Evolutionary conservation across 1,140 invertebrate species (phyloP), one percentile per base, ranked within the genome.

Genomic region (Glossosoma conforme): DNA sequence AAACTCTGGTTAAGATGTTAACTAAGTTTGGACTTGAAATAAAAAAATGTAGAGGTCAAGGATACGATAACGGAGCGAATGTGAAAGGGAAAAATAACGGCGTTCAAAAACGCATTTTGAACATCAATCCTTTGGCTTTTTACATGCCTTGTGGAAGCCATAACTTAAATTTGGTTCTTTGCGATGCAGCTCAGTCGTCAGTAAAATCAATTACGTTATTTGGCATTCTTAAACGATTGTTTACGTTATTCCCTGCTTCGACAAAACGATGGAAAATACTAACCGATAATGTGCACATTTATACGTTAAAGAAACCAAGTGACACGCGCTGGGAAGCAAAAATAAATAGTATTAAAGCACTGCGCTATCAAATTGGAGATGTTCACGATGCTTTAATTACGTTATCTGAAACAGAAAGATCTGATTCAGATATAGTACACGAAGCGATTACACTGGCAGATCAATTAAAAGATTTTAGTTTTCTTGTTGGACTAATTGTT

Each of bases 1-100:
- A n/a, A n/a, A n/a, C n/a, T n/a, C n/a, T n/a, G n/a, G n/a, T n/a
- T n/a, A n/a, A n/a, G n/a, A n/a, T n/a, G n/a, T n/a, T n/a, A n/a
- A n/a, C n/a, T n/a, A n/a, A n/a, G n/a, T n/a, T n/a, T n/a, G 56
- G 54, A 56, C 24, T 59, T 2, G 43, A 44, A 58, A 41, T 57
- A 42, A 54, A 60, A 42, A 28, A 56, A 30, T 57, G 52, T 42
- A 60, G 53, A 30, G 32, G 55, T 50, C 61, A 62, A 36, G 55
- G 60, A 30, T 60, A 61, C 56, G 59, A 61, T 54, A 59, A 58
- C 43, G 58, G 59, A 17, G 54, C 56, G 2, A 63, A 61, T 35
- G 60, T 61, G 56, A 55, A 54, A 54, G 62, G 57, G 21, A 57
- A 58, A 58, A 61, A 61, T 58, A 47, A 43, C 53, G 57, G 62